Evolutionary conservation across 2,797 vertebrate genomes (phyloP).

Genomic region (Falco columbarius): DNA sequence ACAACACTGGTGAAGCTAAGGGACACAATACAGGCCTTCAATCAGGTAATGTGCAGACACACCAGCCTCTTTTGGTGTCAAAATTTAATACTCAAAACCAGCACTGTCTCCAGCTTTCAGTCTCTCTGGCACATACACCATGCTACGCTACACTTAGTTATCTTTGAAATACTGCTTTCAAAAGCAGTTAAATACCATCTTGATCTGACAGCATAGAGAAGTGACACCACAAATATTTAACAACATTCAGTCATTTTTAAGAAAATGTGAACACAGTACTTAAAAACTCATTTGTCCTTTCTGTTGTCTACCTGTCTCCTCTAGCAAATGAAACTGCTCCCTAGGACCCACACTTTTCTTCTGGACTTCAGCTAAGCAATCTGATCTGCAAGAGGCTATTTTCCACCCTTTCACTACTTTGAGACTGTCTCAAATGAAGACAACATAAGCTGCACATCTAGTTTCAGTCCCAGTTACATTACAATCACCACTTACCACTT

Average conservation of each 20-base stretch:
- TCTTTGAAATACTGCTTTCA: neutral
- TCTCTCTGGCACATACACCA: fast-evolving
- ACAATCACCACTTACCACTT: neutral
- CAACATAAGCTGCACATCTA: neutral
- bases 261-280: neutral
- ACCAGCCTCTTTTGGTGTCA: neutral
- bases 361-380: neutral
- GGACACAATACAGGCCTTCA: neutral
- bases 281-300: neutral
- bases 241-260: neutral
- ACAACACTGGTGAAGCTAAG: neutral
- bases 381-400: neutral
- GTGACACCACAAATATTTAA: neutral
- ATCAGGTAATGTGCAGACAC: neutral
- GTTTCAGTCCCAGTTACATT: neutral
- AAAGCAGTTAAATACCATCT: neutral
- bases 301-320: neutral
- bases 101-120: neutral
- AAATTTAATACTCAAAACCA: neutral
- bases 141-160: fast-evolving
- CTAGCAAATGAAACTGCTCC: neutral
- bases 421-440: neutral
- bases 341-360: neutral
- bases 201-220: neutral
- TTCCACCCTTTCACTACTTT: neutral